These are phyloP conservation scores for Bembecia ichneumoniformis DNA, from an alignment of 2,888 invertebrate species.

Conservation along the genomic window DNA sequence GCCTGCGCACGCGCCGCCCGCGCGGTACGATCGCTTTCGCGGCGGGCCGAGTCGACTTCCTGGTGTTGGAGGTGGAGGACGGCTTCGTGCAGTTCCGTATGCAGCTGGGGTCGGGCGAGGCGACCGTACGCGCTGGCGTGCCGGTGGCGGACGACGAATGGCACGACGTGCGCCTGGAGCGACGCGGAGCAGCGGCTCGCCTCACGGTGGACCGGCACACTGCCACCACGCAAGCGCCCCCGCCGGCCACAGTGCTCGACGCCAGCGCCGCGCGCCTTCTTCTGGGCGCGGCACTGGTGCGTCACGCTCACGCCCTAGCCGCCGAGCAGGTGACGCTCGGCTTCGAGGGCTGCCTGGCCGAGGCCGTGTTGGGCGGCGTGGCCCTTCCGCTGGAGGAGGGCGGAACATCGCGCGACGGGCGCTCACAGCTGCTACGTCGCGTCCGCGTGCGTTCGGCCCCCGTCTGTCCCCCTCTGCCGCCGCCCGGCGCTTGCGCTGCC, in stretches of 20 bases:
- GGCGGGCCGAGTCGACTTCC: constrained; percentile 90
- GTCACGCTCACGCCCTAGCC: constrained; percentile 80
- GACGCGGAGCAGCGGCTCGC: constrained; percentile 84
- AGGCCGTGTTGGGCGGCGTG: constrained; percentile 82
- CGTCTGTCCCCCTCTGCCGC: constrained; percentile 39
- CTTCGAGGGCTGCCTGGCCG: constrained; percentile 93
- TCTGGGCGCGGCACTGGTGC: constrained; percentile 85
- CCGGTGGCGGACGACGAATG: constrained; percentile 65
- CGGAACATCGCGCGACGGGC: constrained; percentile 40
- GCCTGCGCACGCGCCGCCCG: constrained; percentile 84
- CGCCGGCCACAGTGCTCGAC: constrained; percentile 86
- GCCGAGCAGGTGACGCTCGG: constrained; percentile 80
- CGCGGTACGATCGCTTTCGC: constrained; percentile 90
- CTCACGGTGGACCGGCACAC: constrained; percentile 85
- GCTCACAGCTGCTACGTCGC: constrained; percentile 42
- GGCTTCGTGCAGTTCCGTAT: constrained; percentile 91
- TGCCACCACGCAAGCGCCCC: constrained; percentile 78
- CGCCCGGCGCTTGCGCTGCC: constrained; percentile 47
- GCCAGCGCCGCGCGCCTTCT: constrained; percentile 87
- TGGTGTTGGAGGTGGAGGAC: constrained; percentile 87
- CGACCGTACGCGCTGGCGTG: constrained; percentile 79
- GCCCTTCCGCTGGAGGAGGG: constrained; percentile 78
- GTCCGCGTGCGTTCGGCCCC: constrained; percentile 38
- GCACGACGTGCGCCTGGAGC: constrained; percentile 86
- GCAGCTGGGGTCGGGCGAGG: constrained; percentile 93